These are phyloP conservation scores for Orussus abietinus DNA, from an alignment of 1,140 invertebrate genomes.

Conservation along the genomic window DNA sequence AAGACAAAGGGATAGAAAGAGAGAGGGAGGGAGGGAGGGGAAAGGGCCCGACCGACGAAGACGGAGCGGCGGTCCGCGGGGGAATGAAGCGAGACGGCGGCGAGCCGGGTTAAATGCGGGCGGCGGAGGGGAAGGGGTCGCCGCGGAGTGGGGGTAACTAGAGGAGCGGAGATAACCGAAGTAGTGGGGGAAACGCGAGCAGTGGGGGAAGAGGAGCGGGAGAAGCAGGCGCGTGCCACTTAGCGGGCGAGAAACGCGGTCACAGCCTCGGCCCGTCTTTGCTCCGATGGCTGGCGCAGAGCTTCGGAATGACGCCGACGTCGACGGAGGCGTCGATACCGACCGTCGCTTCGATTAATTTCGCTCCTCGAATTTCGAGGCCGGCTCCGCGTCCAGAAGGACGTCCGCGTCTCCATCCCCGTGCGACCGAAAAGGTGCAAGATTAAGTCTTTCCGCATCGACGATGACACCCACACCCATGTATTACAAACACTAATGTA, in stretches of 20 bases:
- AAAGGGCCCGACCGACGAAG: conserved; percentile 17
- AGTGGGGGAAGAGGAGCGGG: neutral
- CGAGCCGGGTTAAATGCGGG: conserved; percentile 3
- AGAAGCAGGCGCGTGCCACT: conserved; percentile 49
- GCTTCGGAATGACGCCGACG: too few species aligned
- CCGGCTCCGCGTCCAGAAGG: too few species aligned
- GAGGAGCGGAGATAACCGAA: conserved; percentile 1
- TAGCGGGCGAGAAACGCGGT: conserved; percentile 51
- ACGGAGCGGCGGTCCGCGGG: neutral
- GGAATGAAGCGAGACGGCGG: neutral
- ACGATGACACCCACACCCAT: too few species aligned
- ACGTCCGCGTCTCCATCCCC: too few species aligned
- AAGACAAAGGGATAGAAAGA: conserved; percentile 8
- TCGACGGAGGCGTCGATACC: too few species aligned
- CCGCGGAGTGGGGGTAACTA: conserved; percentile 3
- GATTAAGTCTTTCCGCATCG: too few species aligned
- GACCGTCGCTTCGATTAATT: too few species aligned
- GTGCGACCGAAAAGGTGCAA: too few species aligned
- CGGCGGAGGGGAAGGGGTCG: conserved; percentile 5
- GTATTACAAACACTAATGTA: too few species aligned
- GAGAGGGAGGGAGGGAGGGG: neutral
- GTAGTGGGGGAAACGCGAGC: neutral
- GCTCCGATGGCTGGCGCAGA: too few species aligned
- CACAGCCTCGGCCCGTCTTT: conserved; percentile 53
- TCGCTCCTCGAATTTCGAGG: neutral